Percentiles rank a stretch among this genome's conserved stretches.
Evolutionary conservation across 2,888 invertebrate species (phyloP).

Genomic region (Hoplodrina blanda): DNA sequence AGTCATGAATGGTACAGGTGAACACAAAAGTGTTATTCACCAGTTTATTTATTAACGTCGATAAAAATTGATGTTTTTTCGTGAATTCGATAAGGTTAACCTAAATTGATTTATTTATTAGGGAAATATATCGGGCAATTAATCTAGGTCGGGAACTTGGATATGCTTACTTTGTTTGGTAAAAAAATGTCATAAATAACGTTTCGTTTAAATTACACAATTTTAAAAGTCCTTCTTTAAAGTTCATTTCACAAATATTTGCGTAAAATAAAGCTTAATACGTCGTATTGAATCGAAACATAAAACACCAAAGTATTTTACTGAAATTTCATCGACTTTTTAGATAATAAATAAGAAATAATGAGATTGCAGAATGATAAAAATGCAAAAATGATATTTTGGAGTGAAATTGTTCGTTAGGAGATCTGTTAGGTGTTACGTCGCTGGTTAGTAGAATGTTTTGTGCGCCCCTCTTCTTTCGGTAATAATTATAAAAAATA

Average conservation of each 20-base stretch:
- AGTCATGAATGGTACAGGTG: conserved; percentile 51
- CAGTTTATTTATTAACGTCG: conserved; percentile 47
- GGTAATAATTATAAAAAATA: conserved; percentile 83
- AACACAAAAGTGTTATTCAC: conserved; percentile 25
- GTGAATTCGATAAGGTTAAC: conserved; percentile 62
- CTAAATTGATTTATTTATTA: conserved; percentile 89
- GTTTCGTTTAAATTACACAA: conserved; percentile 51
- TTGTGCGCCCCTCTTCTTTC: conserved; percentile 83
- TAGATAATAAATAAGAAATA: conserved; percentile 88
- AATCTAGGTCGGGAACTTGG: conserved; percentile 68
- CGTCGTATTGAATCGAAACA: conserved; percentile 86
- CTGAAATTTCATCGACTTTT: conserved; percentile 89
- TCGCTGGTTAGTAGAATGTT: conserved; percentile 85
- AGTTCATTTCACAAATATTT: conserved; percentile 56
- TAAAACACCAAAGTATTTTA: conserved; percentile 88
- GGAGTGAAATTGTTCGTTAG: conserved; percentile 82
- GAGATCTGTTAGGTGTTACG: conserved; percentile 79
- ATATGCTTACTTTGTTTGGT: conserved; percentile 64
- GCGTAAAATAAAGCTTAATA: conserved; percentile 64
- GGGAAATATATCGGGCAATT: conserved; percentile 83
- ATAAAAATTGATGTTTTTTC: conserved; percentile 54
- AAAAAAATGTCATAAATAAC: conserved; percentile 31
- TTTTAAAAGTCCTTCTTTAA: conserved; percentile 53
- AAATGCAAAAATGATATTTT: conserved; percentile 81
- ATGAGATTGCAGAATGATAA: conserved; percentile 70